Evolutionary conservation across 2,113 vertebrate genomes (phyloP), one percentile per base, ranked within the genome.

Genomic region (Cromileptes altivelis): DNA sequence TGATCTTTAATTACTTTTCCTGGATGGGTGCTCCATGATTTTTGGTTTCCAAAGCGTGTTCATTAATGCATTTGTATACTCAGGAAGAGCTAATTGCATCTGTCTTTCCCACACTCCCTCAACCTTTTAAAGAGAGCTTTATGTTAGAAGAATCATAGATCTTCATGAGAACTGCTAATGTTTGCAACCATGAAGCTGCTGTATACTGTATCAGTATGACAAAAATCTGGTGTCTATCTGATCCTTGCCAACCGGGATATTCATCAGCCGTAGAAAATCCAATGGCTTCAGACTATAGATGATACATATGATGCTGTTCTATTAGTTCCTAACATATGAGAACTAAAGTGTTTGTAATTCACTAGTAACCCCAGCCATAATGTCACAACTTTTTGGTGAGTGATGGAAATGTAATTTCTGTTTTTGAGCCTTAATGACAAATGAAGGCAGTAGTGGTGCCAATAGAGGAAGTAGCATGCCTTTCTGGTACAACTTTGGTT

Each of bases 1-100:
- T 85, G 47, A 50, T 80, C 67, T 87, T 78, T 82, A 87, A 89
- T 87, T 86, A 70, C 50, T 50, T 85, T 85, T 91, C 62, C 75
- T 92, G 86, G 78, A 86, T 70, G 40, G 40, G 23, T 58, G 58
- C 55, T 40, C 57, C 40, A 47, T 73, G 62, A 74, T 78, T 80
- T 88, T 79, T 75, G 57, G 56, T 84, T 87, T 81, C 79, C 79
- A 80, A 89, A 62, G n/a, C 78, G 0, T 74, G 65, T 83, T 78
- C 50, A 80, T 88, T 73, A 72, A 30, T 81, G 69, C 56, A 86
- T 86, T 89, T 67, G 40, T 89, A 81, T 72, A 65, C 19, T 55
- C 63, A 53, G 56, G 72, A 93, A 81, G 71, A 76, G 45, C 78
- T 85, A 85, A 89, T 90, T 91, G 18, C 60, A 75, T 53, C 49